A percentile compares a stretch with the other conserved stretches of the same genome.
Evolutionary conservation across 2,113 vertebrate genomes (phyloP).

Genomic region (Gracilinanus agilis): DNA sequence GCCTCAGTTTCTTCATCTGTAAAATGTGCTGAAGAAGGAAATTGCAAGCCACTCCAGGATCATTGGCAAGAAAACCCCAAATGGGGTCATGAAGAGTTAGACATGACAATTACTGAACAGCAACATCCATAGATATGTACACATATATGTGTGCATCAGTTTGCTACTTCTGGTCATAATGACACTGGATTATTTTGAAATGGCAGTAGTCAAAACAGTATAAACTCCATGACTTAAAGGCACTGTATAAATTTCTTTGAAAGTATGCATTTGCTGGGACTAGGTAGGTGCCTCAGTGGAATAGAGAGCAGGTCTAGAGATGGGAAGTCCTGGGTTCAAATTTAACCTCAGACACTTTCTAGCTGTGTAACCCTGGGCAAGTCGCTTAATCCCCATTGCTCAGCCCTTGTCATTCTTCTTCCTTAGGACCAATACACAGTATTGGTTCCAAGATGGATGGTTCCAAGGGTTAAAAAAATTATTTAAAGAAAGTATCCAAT

Average conservation of each 20-base stretch:
- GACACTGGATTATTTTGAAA: constrained; percentile 42
- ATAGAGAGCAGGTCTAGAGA: no score
- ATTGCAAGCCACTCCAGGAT: not conserved
- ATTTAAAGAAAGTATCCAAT: not conserved
- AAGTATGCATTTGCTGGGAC: not conserved
- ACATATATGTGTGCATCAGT: not conserved
- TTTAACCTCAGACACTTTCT: no score
- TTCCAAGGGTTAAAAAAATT: not conserved
- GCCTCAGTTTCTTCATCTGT: not conserved
- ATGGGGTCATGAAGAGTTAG: not conserved
- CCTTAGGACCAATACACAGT: no score
- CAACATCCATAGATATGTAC: not conserved
- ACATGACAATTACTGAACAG: not conserved
- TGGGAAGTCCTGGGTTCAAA: no score
- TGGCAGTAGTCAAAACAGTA: not conserved
- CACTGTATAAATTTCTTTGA: constrained; percentile 8
- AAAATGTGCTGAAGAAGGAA: not conserved
- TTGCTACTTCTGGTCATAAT: constrained; percentile 43
- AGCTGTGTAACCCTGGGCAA: no score
- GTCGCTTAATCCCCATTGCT: no score
- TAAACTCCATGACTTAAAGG: constrained; percentile 10
- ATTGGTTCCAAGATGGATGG: no score
- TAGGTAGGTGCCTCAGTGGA: no score
- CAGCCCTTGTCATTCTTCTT: no score
- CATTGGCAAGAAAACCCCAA: not conserved